These are phyloP conservation scores for Coenobita brevimanus DNA, from an alignment of 1,140 invertebrate species.

Conservation along the genomic window DNA sequence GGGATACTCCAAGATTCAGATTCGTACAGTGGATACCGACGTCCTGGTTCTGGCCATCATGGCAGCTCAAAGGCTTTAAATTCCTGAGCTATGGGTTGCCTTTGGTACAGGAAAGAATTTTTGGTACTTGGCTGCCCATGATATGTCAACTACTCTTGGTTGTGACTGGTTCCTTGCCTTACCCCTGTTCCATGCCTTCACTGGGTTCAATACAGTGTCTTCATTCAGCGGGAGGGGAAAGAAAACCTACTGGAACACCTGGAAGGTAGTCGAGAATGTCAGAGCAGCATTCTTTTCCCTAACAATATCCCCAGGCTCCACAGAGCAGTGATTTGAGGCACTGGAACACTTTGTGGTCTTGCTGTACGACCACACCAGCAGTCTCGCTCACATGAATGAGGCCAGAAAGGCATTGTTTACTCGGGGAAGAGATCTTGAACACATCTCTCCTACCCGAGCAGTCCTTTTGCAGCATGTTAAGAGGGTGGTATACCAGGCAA, in stretches of 20 bases:
- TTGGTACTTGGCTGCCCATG: not conserved
- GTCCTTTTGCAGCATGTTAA: not conserved
- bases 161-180: not conserved
- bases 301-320: not conserved
- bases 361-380: not conserved
- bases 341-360: not conserved
- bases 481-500: not conserved
- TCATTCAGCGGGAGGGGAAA: not conserved
- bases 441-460: not conserved
- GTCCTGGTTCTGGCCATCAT: conserved; percentile 16
- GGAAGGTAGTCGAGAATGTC: not conserved
- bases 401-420: not conserved
- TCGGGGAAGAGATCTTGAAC: not conserved
- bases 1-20: not conserved
- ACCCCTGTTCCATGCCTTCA: not conserved
- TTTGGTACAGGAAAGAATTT: not conserved
- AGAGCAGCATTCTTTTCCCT: not conserved
- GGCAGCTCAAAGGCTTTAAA: not conserved
- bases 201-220: conserved; percentile 13
- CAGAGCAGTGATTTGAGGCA: not conserved
- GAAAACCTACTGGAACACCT: not conserved
- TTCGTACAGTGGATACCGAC: conserved; percentile 35
- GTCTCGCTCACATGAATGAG: not conserved
- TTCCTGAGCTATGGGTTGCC: conserved; percentile 12
- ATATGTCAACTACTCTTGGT: not conserved